These are phyloP conservation scores for Cylindroiulus punctatus DNA, from an alignment of 2,888 invertebrate species.

Conservation along the genomic window DNA sequence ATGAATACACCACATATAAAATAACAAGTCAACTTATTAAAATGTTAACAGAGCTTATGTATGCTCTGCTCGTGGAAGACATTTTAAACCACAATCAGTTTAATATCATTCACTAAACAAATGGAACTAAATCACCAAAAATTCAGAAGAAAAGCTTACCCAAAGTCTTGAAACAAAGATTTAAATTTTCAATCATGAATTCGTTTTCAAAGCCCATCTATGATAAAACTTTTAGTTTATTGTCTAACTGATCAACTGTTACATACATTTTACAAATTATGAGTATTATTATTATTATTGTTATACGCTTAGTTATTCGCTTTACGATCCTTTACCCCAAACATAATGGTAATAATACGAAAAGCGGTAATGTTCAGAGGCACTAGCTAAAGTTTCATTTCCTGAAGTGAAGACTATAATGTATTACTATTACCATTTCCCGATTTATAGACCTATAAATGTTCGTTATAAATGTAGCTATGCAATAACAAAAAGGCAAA, in stretches of 20 bases:
- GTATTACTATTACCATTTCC: background rate
- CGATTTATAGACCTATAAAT: background rate
- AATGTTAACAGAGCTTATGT: background rate
- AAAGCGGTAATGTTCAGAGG: constrained; percentile 31
- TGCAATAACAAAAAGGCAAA: background rate
- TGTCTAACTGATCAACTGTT: constrained; percentile 19
- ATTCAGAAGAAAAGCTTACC: background rate
- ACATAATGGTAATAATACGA: background rate
- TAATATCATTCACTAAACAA: background rate
- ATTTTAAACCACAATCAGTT: background rate
- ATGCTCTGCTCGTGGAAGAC: constrained; percentile 6
- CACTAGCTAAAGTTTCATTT: background rate
- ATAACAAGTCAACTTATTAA: background rate
- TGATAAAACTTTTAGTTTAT: constrained; percentile 28
- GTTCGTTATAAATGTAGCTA: background rate
- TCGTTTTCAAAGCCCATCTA: background rate
- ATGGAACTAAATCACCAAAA: background rate
- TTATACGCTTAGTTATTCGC: background rate
- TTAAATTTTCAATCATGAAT: background rate
- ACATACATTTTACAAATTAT: constrained; percentile 36
- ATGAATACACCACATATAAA: background rate
- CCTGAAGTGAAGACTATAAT: constrained; percentile 1
- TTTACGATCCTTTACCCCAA: too few relatives aligned
- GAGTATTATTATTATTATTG: constrained; percentile 33
- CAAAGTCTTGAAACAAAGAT: background rate